Evolutionary conservation across 2,113 vertebrate genomes (phyloP), one percentile per base, ranked within the genome.

Genomic region (Saccopteryx bilineata): DNA sequence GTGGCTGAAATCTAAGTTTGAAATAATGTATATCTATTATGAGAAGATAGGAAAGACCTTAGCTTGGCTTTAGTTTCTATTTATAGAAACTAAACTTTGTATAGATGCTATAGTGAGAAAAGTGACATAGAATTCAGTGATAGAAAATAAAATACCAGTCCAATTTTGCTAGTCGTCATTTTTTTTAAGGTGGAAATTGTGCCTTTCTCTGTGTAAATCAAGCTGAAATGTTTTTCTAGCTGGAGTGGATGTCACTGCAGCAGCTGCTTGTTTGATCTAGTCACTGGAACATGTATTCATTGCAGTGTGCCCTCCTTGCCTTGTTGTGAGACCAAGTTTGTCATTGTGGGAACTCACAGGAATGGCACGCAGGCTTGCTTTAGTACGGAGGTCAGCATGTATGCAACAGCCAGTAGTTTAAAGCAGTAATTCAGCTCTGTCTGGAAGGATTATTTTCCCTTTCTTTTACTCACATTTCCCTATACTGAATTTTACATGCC

Each of bases 391-490:
- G 97, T 83, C 76, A 92, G 76, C 68, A n/a, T 87, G 60, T n/a
- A 33, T 0, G 0, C 84, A 96, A 88, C 87, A 65, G 74, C 82
- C 60, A 48, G 31, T 83, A 92, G 79, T 96, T 97, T 96, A 93
- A 92, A 96, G 97, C 33, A 88, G 3, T 98, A 71, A 90, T 95
- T 97, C 15, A 39, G 10, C 69, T 97, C 10, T 12, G 48, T 92
- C 80, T 93, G 56, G 85, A 91, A 89, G 96, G 82, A 94, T 96
- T 96, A 85, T 96, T 96, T 71, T 91, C 92, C 56, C 92, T 92
- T 92, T 48, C 66, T 90, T 95, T 98, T 97, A 95, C 96, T 97
- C 68, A 54, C 94, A 87, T 94, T 94, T 97, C 91, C 87, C 52
- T 97, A 72, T 95, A 88, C 60, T 96, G 90, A 95, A 92, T 94